Percentiles rank a stretch among this genome's conserved stretches.
phyloP scores from a whole-genome alignment of 2,113 vertebrate genomes.

The Nannobrachium achirus region DNA sequence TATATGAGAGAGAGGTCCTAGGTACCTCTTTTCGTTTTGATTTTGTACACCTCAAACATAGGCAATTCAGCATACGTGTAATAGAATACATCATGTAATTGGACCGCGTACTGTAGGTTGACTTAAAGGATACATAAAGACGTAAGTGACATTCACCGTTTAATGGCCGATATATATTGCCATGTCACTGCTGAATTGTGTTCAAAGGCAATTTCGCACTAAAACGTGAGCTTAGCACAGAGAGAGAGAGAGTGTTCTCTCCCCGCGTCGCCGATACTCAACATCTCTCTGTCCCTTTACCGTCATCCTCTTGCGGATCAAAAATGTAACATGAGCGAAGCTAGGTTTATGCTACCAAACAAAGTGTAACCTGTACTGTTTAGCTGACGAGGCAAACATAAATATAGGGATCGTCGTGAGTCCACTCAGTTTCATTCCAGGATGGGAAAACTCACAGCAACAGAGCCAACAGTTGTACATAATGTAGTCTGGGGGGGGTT shows the following conservation, averaged over 20 bases:
- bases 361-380: slow-evolving; percentile 28
- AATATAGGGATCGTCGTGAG: slow-evolving; percentile 8
- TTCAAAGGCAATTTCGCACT: neutral
- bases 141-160: slow-evolving; percentile 52
- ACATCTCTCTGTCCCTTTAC: slow-evolving; percentile 15
- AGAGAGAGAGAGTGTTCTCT: slow-evolving; percentile 1
- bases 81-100: slow-evolving; percentile 52
- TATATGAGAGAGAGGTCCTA: slow-evolving; percentile 48
- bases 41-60: slow-evolving; percentile 33
- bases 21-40: slow-evolving; percentile 11
- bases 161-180: slow-evolving; percentile 40
- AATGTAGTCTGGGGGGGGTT: slow-evolving; percentile 26
- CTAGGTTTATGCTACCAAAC: slow-evolving; percentile 19
- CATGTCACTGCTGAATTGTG: slow-evolving; percentile 17
- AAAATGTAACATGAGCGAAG: slow-evolving; percentile 30
- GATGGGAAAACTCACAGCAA: slow-evolving; percentile 10
- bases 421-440: slow-evolving; percentile 45
- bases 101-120: slow-evolving; percentile 27
- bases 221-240: neutral
- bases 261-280: neutral
- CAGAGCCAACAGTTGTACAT: slow-evolving; percentile 23
- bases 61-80: slow-evolving; percentile 49
- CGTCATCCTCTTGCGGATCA: slow-evolving; percentile 35
- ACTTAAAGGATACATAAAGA: slow-evolving; percentile 31
- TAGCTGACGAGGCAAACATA: slow-evolving; percentile 37